A percentile compares a stretch with the other conserved stretches of the same genome.
These are phyloP conservation scores for Beroe ovata DNA, from an alignment of 37 sponge, comb jelly and placozoan genomes.

Conservation along the genomic window DNA sequence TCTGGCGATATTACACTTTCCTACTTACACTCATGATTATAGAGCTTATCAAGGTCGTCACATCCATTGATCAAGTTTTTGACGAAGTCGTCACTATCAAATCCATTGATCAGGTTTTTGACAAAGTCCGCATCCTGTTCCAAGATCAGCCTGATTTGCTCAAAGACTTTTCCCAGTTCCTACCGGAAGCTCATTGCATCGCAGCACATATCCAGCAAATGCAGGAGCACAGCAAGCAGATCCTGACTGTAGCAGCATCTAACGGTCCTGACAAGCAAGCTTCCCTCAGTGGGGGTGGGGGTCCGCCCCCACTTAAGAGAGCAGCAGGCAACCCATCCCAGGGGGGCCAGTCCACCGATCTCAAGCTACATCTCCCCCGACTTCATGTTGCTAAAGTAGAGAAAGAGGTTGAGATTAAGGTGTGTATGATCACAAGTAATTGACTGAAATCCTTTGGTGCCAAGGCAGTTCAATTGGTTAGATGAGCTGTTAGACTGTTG, in stretches of 20 bases:
- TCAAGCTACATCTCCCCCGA: conserved; percentile 21
- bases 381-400: conserved; percentile 17
- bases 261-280: conserved; percentile 38
- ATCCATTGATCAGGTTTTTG: conserved; percentile 85
- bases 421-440: no score
- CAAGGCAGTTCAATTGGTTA: no score
- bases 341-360: not conserved
- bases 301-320: conserved; percentile 40
- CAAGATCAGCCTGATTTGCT: conserved; percentile 89
- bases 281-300: not conserved
- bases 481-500: no score
- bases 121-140: conserved; percentile 73
- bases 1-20: no score
- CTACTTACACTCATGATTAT: no score
- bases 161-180: conserved; percentile 91
- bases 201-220: conserved; percentile 37
- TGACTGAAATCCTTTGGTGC: no score
- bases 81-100: no score
- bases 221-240: conserved; percentile 40
- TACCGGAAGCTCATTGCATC: conserved; percentile 77
- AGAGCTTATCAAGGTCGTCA: no score
- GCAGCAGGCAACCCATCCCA: not conserved
- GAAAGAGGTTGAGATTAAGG: conserved; percentile 17
- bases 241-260: not conserved
- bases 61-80: no score